Evolutionary conservation across 2,888 invertebrate genomes (phyloP).

Genomic region (Ellobium chinense): DNA sequence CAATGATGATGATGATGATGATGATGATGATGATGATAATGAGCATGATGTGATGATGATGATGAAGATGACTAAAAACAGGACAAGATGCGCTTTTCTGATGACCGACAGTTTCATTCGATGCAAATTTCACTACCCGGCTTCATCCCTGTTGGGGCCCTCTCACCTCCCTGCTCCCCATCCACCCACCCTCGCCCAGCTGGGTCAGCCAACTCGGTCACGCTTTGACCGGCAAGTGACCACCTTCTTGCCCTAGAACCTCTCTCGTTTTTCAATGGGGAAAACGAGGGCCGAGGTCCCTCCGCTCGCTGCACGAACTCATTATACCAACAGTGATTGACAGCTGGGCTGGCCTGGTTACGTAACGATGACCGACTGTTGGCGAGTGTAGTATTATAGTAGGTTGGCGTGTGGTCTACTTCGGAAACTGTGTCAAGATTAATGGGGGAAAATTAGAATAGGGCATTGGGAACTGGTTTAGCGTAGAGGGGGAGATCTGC

Average conservation of each 20-base stretch:
- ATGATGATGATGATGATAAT: no score
- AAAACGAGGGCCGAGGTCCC: no score
- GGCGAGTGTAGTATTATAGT: not conserved
- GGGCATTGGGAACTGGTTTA: not conserved
- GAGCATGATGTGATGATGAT: no score
- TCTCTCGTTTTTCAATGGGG: not conserved
- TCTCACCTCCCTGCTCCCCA: not conserved
- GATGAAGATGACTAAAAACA: no score
- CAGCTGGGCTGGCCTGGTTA: not conserved
- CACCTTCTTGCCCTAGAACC: not conserved
- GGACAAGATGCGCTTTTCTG: no score
- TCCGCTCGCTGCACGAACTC: no score
- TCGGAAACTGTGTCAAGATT: not conserved
- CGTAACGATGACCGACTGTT: no score
- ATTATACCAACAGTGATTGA: not conserved
- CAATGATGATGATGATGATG: no score
- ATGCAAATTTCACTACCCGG: no score
- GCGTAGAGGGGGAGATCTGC: no score
- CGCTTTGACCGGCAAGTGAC: conserved; percentile 12
- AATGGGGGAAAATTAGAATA: not conserved
- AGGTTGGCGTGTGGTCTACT: not conserved
- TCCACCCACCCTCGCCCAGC: not conserved
- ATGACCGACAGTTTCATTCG: no score
- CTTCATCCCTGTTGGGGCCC: not conserved
- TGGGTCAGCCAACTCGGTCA: conserved; percentile 13